A percentile compares a stretch with the other conserved stretches of the same genome.
Conservation (phyloP, 2,888 invertebrate species). For the Orthonevra nobilis region DNA sequence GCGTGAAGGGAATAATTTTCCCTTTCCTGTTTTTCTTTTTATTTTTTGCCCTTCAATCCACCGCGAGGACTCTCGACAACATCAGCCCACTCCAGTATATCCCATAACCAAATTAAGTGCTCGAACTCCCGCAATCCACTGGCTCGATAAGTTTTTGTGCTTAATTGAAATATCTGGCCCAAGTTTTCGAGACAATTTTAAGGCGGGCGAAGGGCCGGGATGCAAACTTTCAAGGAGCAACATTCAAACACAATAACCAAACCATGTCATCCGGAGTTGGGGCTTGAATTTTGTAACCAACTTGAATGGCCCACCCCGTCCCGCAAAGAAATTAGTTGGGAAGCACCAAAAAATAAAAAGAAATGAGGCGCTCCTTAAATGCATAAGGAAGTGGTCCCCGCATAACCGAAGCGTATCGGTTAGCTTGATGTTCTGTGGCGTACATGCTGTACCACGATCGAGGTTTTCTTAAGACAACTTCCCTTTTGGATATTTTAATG, state of each 20-base stretch:
- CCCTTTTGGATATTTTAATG: conserved; percentile 47
- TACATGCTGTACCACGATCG: not conserved
- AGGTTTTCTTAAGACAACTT: conserved; percentile 29
- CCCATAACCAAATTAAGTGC: conserved; percentile 60
- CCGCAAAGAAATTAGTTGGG: not conserved
- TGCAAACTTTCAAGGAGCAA: conserved; percentile 68
- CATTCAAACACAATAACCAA: conserved; percentile 66
- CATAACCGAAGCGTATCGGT: conserved; percentile 5
- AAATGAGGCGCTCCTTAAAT: conserved; percentile 31
- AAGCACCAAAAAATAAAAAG: not conserved
- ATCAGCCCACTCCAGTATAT: too few relatives aligned
- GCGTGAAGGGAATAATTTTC: too few relatives aligned
- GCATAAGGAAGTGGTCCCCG: conserved; percentile 36
- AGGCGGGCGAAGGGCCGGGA: conserved; percentile 52
- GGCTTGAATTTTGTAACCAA: conserved; percentile 8
- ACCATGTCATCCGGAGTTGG: conserved; percentile 29
- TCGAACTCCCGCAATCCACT: not conserved
- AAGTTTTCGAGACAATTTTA: too few relatives aligned
- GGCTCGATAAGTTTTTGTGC: conserved; percentile 57
- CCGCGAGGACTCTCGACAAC: too few relatives aligned
- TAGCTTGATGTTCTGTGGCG: conserved; percentile 2
- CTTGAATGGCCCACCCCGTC: not conserved
- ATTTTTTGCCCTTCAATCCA: too few relatives aligned
- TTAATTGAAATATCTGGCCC: conserved; percentile 68
- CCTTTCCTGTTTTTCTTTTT: too few relatives aligned